phyloP scores from a whole-genome alignment of 2,113 vertebrate species.

The Octodon degus region DNA sequence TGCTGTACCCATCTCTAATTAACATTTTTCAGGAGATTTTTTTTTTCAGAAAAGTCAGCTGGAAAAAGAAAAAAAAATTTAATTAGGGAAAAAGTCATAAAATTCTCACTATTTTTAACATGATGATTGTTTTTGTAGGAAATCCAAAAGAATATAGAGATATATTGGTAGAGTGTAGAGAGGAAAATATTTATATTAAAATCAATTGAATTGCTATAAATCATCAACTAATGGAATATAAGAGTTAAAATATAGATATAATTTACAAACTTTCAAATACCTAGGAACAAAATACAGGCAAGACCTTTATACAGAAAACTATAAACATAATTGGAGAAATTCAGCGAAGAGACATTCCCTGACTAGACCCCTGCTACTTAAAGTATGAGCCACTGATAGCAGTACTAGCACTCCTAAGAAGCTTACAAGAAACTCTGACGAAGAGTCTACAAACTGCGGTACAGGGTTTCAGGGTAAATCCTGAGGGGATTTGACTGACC shows the following conservation, averaged over 20 bases:
- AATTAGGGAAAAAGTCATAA: slow-evolving; percentile 63
- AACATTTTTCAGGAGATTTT: slow-evolving; percentile 23
- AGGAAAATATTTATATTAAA: slow-evolving; percentile 68
- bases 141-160: slow-evolving; percentile 62
- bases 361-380: background rate
- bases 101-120: slow-evolving; percentile 60
- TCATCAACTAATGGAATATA: slow-evolving; percentile 64
- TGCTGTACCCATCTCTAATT: background rate
- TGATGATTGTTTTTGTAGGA: slow-evolving; percentile 69
- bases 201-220: slow-evolving; percentile 68
- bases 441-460: too few species aligned
- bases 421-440: background rate
- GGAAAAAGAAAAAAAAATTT: slow-evolving; percentile 61
- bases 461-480: too few species aligned
- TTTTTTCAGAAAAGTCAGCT: background rate
- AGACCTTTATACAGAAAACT: slow-evolving; percentile 69
- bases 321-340: slow-evolving; percentile 66
- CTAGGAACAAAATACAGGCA: slow-evolving; percentile 46
- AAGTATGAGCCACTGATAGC: background rate
- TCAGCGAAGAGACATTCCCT: background rate
- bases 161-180: slow-evolving; percentile 64
- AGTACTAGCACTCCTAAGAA: background rate
- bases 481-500: too few species aligned
- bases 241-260: slow-evolving; percentile 67
- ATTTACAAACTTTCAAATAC: slow-evolving; percentile 72